A percentile compares a stretch with the other conserved stretches of the same genome.
phyloP scores from a whole-genome alignment of 2,888 invertebrate genomes.

The Lasioglossum morio region DNA sequence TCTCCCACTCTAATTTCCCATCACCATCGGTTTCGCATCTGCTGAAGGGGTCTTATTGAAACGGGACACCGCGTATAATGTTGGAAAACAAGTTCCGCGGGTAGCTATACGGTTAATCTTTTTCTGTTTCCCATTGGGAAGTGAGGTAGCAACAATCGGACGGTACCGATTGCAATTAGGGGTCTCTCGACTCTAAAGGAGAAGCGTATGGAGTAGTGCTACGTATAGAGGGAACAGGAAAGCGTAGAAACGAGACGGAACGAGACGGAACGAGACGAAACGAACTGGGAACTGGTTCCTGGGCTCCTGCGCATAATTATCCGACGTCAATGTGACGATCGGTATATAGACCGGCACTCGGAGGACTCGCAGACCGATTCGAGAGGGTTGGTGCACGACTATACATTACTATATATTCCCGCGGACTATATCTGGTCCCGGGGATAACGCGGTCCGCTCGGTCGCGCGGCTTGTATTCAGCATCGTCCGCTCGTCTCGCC shows the following conservation, averaged over 20 bases:
- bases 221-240: neutral
- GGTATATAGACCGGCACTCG: slow-evolving; percentile 63
- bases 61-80: neutral
- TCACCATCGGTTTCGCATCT: neutral
- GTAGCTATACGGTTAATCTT: neutral
- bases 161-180: slow-evolving; percentile 47
- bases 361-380: slow-evolving; percentile 74
- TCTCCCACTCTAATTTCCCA: neutral
- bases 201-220: neutral
- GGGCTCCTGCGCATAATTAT: slow-evolving; percentile 59
- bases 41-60: neutral
- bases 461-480: slow-evolving; percentile 53
- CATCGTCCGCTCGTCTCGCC: slow-evolving; percentile 59
- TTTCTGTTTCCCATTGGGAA: neutral
- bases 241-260: neutral
- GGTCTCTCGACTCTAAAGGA: slow-evolving; percentile 31
- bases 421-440: slow-evolving; percentile 50
- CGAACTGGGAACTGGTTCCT: neutral
- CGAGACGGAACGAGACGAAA: neutral
- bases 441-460: slow-evolving; percentile 29
- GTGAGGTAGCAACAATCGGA: slow-evolving; percentile 36
- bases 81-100: neutral
- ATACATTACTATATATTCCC: slow-evolving; percentile 1
- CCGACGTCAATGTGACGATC: slow-evolving; percentile 52
- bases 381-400: slow-evolving; percentile 64